Evolutionary conservation across 2,113 vertebrate species (phyloP).

Genomic region (Sceloporus tristichus): DNA sequence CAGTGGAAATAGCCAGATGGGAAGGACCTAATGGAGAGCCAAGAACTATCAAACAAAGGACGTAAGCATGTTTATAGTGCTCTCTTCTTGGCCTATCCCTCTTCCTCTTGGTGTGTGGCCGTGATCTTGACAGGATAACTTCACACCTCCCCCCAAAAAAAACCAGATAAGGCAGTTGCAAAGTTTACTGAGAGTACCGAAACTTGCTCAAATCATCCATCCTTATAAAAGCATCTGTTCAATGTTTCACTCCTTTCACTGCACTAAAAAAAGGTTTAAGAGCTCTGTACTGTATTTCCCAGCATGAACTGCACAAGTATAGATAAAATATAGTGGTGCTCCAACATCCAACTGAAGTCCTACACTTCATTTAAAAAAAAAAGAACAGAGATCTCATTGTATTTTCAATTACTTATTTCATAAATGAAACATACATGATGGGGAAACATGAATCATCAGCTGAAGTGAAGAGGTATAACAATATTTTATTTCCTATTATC

Average conservation of each 20-base stretch:
- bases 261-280: neutral
- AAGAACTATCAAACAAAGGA: slow-evolving; percentile 16
- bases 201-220: neutral
- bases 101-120: slow-evolving; percentile 35
- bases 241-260: slow-evolving; percentile 25
- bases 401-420: neutral
- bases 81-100: slow-evolving; percentile 42
- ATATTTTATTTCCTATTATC: too few species aligned
- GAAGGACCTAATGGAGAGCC: slow-evolving; percentile 43
- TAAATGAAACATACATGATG: neutral
- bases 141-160: neutral
- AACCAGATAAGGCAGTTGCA: slow-evolving; percentile 29
- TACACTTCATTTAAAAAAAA: neutral
- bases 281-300: slow-evolving; percentile 18
- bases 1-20: slow-evolving; percentile 51
- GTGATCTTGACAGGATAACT: slow-evolving; percentile 36
- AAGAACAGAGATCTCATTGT: neutral
- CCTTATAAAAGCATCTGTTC: neutral
- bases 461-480: neutral
- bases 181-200: neutral
- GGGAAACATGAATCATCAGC: neutral
- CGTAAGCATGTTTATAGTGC: neutral
- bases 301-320: slow-evolving; percentile 42
- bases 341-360: neutral
- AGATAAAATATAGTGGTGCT: neutral